These are phyloP conservation scores for Xiphophorus hellerii DNA, from an alignment of 2,113 vertebrate species.

Conservation along the genomic window DNA sequence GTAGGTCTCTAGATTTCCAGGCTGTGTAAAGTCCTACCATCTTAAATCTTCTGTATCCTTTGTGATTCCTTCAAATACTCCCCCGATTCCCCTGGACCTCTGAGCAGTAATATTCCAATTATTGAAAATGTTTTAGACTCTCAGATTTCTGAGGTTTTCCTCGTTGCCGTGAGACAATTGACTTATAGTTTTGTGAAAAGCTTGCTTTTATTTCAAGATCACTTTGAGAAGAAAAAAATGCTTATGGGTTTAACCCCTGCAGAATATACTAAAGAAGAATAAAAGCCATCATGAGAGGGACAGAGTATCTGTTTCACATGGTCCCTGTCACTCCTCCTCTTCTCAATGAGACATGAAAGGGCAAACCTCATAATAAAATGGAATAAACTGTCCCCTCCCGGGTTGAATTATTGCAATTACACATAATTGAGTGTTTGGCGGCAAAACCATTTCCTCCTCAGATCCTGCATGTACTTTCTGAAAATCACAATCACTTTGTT, in stretches of 20 bases:
- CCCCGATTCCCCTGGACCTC: too few species aligned
- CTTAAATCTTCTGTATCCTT: not conserved
- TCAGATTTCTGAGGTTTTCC: not conserved
- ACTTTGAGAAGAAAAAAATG: constrained; percentile 55
- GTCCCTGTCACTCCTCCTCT: constrained; percentile 44
- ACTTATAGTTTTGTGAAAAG: not conserved
- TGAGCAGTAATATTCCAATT: constrained; percentile 1
- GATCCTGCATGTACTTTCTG: constrained; percentile 67
- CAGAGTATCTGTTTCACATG: constrained; percentile 72
- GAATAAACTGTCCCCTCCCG: constrained; percentile 75
- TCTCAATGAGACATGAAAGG: constrained; percentile 67
- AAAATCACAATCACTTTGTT: constrained; percentile 77
- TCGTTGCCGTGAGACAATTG: not conserved
- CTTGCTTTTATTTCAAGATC: constrained; percentile 16
- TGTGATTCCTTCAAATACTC: not conserved
- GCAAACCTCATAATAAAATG: constrained; percentile 76
- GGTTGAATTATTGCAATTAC: constrained; percentile 80
- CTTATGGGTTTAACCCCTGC: constrained; percentile 60
- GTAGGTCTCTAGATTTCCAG: not conserved
- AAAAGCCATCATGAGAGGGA: constrained; percentile 53
- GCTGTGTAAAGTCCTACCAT: not conserved
- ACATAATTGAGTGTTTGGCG: constrained; percentile 78
- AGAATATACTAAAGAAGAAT: constrained; percentile 65
- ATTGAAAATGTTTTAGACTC: constrained; percentile 3
- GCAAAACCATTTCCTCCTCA: constrained; percentile 78